Base-by-base conservation (phyloP, 1,140 invertebrate genomes). In the Drosophila tsacasi region DNA sequence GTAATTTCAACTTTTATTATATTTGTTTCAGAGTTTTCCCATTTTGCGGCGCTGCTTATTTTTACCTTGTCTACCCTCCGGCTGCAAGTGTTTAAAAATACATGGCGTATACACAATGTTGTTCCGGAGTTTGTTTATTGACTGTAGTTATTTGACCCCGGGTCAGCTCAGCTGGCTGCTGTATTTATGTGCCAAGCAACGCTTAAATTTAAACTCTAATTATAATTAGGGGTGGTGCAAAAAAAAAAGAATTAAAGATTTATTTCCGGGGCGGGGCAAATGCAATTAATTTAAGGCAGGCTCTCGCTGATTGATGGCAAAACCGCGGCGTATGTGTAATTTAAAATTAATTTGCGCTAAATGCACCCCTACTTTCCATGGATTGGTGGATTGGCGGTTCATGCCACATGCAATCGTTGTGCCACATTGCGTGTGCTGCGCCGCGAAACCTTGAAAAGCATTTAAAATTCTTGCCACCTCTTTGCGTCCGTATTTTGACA, bases 381-480 rank as follows among this genome's bases (percentile, higher is more conserved):
- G 30, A 39, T 55, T 6, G 52, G 52, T 21, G 52, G 19, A 27
- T 19, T 65, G 32, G 23, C 25, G 57, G 55, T 39, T 25, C 61
- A 50, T 19, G 67, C 64, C 27, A 37, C 58, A 69, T 67, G 82
- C 64, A 85, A 85, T 62, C 32, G 35, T 25, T 63, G 83, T 77
- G 58, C 76, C 55, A 87, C 83, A 77, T 87, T 73, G 81, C 81
- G 72, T 86, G 78, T 62, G 52, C 21, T 30, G 65, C 30, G 21
- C 13, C 21, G 37, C 13, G 27, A 60, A 85, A 90, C 84, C 84
- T 89, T 89, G 84, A 90, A 90, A 76, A 67, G 78, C 68, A 81
- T 72, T 89, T 89, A 89, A 89, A 89, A 90, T 89, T 74, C 81
- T 79, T 82, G 50, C 44, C 78, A 62, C 71, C 68, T 74, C 66